phyloP scores from a whole-genome alignment of 2,797 vertebrate genomes.

The Graptemys geographica region DNA sequence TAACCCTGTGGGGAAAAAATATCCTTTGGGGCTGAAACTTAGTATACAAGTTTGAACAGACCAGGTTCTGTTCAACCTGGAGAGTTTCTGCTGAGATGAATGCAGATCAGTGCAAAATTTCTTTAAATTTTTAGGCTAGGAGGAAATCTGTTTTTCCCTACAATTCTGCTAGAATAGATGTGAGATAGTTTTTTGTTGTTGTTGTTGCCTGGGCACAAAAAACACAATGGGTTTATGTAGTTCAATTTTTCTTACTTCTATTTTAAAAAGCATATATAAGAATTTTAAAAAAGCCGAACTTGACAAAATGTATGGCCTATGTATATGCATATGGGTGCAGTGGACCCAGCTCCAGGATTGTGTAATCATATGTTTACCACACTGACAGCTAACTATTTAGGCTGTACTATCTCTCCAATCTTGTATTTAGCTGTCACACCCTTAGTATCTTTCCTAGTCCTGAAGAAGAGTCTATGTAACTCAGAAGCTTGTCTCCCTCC shows the following conservation, averaged over 20 bases:
- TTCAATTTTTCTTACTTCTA: conserved; percentile 65
- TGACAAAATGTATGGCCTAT: conserved; percentile 63
- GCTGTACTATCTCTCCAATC: background rate
- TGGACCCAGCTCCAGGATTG: conserved; percentile 61
- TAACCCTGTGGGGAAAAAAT: accelerated
- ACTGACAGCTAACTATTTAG: background rate
- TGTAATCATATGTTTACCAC: conserved; percentile 64
- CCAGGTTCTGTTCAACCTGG: background rate
- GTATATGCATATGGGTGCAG: conserved; percentile 55
- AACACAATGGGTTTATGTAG: conserved; percentile 55
- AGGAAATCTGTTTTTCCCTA: conserved; percentile 50
- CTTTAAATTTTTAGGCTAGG: conserved; percentile 53
- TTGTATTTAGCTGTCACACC: background rate
- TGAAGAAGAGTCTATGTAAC: background rate
- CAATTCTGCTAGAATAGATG: conserved; percentile 56
- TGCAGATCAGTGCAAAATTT: conserved; percentile 54
- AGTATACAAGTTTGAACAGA: conserved; percentile 40
- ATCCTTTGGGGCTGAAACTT: background rate
- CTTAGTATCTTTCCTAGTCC: background rate
- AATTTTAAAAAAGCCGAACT: conserved; percentile 73
- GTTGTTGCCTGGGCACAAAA: conserved; percentile 61
- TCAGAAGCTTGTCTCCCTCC: background rate
- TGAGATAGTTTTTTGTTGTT: conserved; percentile 19
- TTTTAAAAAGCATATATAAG: conserved; percentile 60
- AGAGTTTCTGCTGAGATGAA: background rate